These are phyloP conservation scores for Myotis planiceps DNA, from an alignment of 2,797 vertebrate species.

Conservation along the genomic window DNA sequence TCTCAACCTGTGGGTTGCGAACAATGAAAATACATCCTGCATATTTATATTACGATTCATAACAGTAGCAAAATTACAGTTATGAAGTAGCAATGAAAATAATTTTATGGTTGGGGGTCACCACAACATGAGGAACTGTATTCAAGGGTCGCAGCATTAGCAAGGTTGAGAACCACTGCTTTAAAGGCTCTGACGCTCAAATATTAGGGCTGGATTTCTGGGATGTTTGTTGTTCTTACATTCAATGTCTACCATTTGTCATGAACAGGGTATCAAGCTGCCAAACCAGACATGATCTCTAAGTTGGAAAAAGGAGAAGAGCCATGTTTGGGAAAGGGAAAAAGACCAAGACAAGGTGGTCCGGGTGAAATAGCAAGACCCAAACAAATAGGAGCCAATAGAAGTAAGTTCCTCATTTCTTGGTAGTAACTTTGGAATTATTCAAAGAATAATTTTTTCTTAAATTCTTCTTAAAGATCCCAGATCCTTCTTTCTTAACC, in stretches of 20 bases:
- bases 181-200: neutral
- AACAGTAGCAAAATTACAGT: too few relatives aligned
- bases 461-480: slow-evolving; percentile 20
- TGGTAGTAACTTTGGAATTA: slow-evolving; percentile 18
- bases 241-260: slow-evolving; percentile 45
- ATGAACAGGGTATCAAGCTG: slow-evolving; percentile 44
- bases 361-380: neutral
- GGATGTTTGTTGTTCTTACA: neutral
- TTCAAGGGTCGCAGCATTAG: too few relatives aligned
- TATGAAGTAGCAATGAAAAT: too few relatives aligned
- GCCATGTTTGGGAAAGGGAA: neutral
- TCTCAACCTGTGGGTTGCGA: too few relatives aligned
- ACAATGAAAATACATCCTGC: too few relatives aligned
- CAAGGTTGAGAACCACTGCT: too few relatives aligned
- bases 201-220: neutral
- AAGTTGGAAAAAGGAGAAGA: slow-evolving; percentile 65
- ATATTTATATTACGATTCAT: too few relatives aligned
- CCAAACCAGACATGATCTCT: slow-evolving; percentile 58
- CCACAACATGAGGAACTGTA: too few relatives aligned
- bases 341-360: neutral
- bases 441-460: slow-evolving; percentile 41
- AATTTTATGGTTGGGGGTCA: too few relatives aligned
- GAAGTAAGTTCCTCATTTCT: slow-evolving; percentile 66
- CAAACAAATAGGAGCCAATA: slow-evolving; percentile 6
- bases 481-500: neutral